Evolutionary conservation across 2,113 vertebrate genomes (phyloP).

Genomic region (Gulo gulo): DNA sequence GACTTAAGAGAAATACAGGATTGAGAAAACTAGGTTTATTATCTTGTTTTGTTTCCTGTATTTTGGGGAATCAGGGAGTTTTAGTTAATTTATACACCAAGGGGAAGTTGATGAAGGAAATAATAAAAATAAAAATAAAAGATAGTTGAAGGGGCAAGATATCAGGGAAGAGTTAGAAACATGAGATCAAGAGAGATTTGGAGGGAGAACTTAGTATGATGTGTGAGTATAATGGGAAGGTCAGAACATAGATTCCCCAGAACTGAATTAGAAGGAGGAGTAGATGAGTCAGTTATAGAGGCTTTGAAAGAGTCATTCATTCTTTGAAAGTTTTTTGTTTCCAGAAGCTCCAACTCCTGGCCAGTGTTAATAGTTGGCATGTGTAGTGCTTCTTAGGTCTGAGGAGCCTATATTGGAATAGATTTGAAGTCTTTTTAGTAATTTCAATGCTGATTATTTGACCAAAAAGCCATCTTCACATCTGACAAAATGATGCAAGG

Average conservation of each 20-base stretch:
- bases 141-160: not conserved
- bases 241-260: not conserved
- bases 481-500: not conserved
- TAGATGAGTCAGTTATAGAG: accelerated
- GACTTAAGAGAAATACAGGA: not conserved
- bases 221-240: accelerated
- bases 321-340: not conserved
- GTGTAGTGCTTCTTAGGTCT: not conserved
- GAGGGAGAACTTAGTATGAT: not conserved
- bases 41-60: not conserved
- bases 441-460: not conserved
- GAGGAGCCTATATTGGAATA: not conserved
- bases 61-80: not conserved
- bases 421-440: not conserved
- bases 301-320: not conserved
- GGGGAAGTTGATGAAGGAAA: not conserved
- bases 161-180: not conserved
- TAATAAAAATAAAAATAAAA: not conserved
- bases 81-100: not conserved
- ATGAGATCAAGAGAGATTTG: not conserved
- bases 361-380: not conserved
- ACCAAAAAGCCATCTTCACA: not conserved
- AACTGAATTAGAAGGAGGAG: not conserved
- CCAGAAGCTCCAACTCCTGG: not conserved
- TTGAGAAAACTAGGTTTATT: not conserved